These are phyloP conservation scores for Eupelmus urozonus DNA, from an alignment of 2,888 invertebrate species.

Conservation along the genomic window DNA sequence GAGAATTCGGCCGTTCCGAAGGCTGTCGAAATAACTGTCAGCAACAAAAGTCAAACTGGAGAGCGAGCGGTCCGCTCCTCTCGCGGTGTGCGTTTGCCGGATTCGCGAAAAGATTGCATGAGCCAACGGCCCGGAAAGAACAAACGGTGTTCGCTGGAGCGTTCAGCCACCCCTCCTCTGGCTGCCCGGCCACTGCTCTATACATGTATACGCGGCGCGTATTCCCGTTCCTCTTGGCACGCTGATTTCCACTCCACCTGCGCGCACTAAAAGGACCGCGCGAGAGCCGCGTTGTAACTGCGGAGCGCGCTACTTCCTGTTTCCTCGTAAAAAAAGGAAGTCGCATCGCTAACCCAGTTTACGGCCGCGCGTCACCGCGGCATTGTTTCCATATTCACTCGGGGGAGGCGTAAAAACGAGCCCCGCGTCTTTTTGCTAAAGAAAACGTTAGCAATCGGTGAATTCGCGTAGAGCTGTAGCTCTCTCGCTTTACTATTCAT, in stretches of 20 bases:
- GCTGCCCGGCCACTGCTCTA: too few species aligned
- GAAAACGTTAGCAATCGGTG: too few species aligned
- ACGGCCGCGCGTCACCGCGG: neutral
- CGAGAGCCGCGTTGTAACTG: neutral
- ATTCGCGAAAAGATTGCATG: conserved; percentile 77
- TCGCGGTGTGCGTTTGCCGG: conserved; percentile 69
- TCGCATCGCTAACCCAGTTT: conserved; percentile 32
- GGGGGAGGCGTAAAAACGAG: neutral
- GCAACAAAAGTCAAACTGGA: conserved; percentile 63
- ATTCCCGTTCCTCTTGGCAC: too few species aligned
- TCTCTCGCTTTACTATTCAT: too few species aligned
- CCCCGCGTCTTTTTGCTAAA: neutral
- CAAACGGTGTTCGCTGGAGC: conserved; percentile 76
- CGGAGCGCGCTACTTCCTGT: neutral
- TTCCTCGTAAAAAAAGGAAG: too few species aligned
- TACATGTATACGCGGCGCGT: too few species aligned
- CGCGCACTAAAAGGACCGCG: conserved; percentile 50
- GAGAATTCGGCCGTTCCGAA: neutral
- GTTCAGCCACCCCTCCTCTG: conserved; percentile 49
- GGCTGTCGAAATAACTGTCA: conserved; percentile 62
- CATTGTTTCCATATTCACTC: conserved; percentile 9
- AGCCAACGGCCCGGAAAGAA: conserved; percentile 75
- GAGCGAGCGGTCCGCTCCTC: conserved; percentile 61
- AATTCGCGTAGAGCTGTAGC: too few species aligned
- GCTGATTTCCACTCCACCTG: conserved; percentile 65